A percentile compares a stretch with the other conserved stretches of the same genome.
These are phyloP conservation scores for Gymnobelideus leadbeateri DNA, from an alignment of 2,113 vertebrate genomes.

Conservation along the genomic window DNA sequence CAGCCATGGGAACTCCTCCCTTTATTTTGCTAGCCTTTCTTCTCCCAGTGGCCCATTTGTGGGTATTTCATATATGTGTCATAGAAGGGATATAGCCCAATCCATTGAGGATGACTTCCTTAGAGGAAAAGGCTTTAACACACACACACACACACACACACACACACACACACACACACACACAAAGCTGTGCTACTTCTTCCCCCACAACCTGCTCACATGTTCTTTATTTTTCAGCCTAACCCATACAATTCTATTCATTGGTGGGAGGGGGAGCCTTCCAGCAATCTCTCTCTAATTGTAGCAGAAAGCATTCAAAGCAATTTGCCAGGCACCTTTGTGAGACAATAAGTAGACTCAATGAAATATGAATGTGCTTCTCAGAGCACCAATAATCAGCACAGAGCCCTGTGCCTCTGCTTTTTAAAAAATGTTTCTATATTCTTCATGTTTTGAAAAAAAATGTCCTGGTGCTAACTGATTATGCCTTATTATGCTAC, in stretches of 20 bases:
- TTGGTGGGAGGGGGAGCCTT: conserved; percentile 42
- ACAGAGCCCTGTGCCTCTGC: conserved; percentile 43
- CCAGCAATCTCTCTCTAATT: conserved; percentile 75
- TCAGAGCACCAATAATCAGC: conserved; percentile 65
- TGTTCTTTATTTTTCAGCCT: conserved; percentile 57
- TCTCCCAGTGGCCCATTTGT: conserved; percentile 19
- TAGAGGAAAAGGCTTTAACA: not conserved
- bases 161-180: too few relatives aligned
- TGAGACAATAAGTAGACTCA: conserved; percentile 73
- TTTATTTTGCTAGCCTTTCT: not conserved
- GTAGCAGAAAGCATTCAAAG: conserved; percentile 65
- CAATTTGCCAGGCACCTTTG: conserved; percentile 73
- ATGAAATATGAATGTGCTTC: conserved; percentile 73
- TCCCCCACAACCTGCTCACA: conserved; percentile 40
- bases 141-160: too few relatives aligned
- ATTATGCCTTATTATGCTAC: conserved; percentile 48
- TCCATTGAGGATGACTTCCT: not conserved
- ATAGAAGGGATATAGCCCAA: conserved; percentile 11
- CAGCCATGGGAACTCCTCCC: not conserved
- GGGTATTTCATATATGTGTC: conserved; percentile 26
- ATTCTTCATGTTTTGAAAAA: conserved; percentile 55
- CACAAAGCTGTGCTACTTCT: conserved; percentile 9
- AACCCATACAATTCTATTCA: conserved; percentile 57
- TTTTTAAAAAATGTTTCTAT: conserved; percentile 71
- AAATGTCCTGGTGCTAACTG: conserved; percentile 4